phyloP scores from a whole-genome alignment of 1,140 invertebrate genomes.

The Diorhabda elongata region DNA sequence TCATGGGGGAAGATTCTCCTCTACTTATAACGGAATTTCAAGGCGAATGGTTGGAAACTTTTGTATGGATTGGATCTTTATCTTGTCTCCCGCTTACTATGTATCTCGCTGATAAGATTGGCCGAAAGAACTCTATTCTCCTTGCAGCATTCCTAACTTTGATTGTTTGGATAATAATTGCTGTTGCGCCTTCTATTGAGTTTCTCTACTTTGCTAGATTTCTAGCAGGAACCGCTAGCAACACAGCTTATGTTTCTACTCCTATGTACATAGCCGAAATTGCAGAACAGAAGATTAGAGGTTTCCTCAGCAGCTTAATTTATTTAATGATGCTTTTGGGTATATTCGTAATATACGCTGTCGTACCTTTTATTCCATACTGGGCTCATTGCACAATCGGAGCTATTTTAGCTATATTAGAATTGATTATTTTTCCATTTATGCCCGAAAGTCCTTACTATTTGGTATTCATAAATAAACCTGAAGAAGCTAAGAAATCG shows the following conservation, averaged over 20 bases:
- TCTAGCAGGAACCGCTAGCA: slow-evolving; percentile 28
- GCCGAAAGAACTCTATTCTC: slow-evolving; percentile 59
- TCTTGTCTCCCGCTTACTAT: slow-evolving; percentile 55
- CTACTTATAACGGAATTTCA: slow-evolving; percentile 40
- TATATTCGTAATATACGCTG: slow-evolving; percentile 40
- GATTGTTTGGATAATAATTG: slow-evolving; percentile 59
- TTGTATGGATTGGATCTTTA: slow-evolving; percentile 60
- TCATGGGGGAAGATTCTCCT: slow-evolving; percentile 44
- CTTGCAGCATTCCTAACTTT: slow-evolving; percentile 56
- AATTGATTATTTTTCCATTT: slow-evolving; percentile 26
- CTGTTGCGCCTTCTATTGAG: slow-evolving; percentile 45
- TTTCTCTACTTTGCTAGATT: slow-evolving; percentile 52
- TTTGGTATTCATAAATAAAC: slow-evolving; percentile 37
- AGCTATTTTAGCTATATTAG: slow-evolving; percentile 22
- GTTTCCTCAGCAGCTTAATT: slow-evolving; percentile 36
- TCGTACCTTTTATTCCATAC: slow-evolving; percentile 20
- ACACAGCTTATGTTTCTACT: slow-evolving; percentile 34
- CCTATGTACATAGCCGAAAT: slow-evolving; percentile 45
- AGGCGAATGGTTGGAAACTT: slow-evolving; percentile 60
- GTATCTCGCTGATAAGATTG: slow-evolving; percentile 56
- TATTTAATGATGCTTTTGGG: slow-evolving; percentile 40
- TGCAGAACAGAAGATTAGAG: slow-evolving; percentile 40
- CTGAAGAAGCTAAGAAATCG: slow-evolving; percentile 50
- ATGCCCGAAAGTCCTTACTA: slow-evolving; percentile 38
- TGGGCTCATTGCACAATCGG: slow-evolving; percentile 30